These are phyloP conservation scores for Oligia strigilis DNA, from an alignment of 2,888 invertebrate species.

Conservation along the genomic window DNA sequence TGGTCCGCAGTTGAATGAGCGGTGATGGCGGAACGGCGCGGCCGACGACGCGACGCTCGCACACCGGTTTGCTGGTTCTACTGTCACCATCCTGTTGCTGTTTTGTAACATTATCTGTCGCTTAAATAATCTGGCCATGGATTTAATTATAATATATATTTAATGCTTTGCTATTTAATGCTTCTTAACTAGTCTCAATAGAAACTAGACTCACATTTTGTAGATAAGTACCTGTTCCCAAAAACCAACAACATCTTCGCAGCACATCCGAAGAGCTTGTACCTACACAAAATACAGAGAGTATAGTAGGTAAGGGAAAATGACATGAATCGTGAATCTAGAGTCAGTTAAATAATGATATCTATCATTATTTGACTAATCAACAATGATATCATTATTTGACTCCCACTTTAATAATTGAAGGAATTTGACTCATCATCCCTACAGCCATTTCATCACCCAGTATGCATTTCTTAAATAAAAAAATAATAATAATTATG, in stretches of 20 bases:
- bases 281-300: too few species aligned
- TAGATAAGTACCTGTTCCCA: not conserved
- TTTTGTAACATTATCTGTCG: conserved; percentile 34
- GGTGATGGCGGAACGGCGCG: conserved; percentile 59
- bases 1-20: conserved; percentile 73
- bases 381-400: not conserved
- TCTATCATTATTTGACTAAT: not conserved
- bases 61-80: conserved; percentile 53
- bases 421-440: not conserved
- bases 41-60: conserved; percentile 51
- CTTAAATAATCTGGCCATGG: conserved; percentile 5
- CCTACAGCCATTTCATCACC: not conserved
- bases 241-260: not conserved
- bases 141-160: not conserved
- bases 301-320: not conserved
- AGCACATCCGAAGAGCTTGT: not conserved
- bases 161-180: not conserved
- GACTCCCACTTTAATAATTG: not conserved
- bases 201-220: conserved; percentile 2
- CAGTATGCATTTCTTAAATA: too few species aligned
- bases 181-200: not conserved
- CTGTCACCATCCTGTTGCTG: conserved; percentile 40
- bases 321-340: not conserved
- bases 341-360: not conserved
- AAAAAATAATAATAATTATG: too few species aligned